Base-by-base conservation (phyloP, 2,797 vertebrate genomes). In the Amblyopsis hoosieri region DNA sequence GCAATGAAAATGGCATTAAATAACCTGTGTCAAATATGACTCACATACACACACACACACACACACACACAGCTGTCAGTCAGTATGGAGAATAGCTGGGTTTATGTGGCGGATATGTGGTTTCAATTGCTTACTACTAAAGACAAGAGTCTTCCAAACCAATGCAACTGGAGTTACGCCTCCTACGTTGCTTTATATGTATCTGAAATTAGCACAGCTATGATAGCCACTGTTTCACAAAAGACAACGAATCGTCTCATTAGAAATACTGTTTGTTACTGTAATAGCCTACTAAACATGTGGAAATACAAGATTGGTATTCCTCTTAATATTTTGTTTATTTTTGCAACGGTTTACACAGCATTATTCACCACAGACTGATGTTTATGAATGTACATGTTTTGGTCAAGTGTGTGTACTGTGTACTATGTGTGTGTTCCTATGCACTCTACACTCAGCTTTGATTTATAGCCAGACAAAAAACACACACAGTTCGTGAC, bases 391-490 rank as follows among this genome's bases (percentile, higher is more conserved):
- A n/a, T 51, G 49, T 17, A 11, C 3, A n/a, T 48, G 46, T 48
- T 48, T 4, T 48, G 57, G 4, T 3, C 50, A 37, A 8, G 37
- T 64, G 54, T 37, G 11, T 60, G 64, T 33, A 33, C 31, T 62
- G 37, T 15, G 31, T 60, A 33, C 59, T 23, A 50, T 56, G 66
- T 46, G 23, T 49, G 51, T 53, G 53, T n/a, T 64, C 13, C 45
- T 52, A 7, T 37, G 15, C 5, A 13, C 17, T 67, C 55, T 45
- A 72, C 86, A 87, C 19, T 23, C 19, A 87, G 90, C 91, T 92
- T 91, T 90, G 85, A 76, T 87, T 87, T 87, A 86, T 72, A 74
- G 75, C 75, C 42, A 53, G 73, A 74, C 79, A 83, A 74, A 66
- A 2, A 15, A 64, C 80, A 80, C 82, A 83, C 80, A 81, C 79